A percentile compares a stretch with the other conserved stretches of the same genome.
These are phyloP conservation scores for Caloenas nicobarica DNA, from an alignment of 2,113 vertebrate genomes.

Conservation along the genomic window DNA sequence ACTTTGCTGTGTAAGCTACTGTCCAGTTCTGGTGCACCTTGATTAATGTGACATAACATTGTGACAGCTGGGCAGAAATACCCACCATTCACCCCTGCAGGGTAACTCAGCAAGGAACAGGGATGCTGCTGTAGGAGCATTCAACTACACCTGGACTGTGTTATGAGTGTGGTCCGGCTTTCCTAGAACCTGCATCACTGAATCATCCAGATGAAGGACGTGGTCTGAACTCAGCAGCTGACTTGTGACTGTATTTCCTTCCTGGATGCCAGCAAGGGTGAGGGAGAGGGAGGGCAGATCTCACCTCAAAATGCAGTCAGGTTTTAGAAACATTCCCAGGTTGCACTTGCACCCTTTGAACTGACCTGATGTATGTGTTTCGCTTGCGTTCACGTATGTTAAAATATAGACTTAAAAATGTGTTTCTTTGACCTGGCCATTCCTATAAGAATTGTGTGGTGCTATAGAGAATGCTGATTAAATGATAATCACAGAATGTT, in stretches of 20 bases:
- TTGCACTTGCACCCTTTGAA: background rate
- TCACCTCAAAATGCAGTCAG: background rate
- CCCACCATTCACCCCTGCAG: background rate
- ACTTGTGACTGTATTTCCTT: background rate
- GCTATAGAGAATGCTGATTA: background rate
- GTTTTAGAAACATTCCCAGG: background rate
- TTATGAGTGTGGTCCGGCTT: background rate
- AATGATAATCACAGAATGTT: too few species aligned
- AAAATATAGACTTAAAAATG: background rate
- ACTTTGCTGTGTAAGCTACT: background rate
- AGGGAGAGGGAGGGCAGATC: background rate
- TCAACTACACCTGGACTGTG: background rate
- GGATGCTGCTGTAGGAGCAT: background rate
- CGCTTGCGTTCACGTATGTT: background rate
- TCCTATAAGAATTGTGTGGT: background rate
- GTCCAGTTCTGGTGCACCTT: background rate
- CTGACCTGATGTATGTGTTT: background rate
- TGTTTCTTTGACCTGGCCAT: background rate
- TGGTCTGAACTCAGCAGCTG: background rate
- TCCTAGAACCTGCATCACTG: background rate
- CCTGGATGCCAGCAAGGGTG: background rate
- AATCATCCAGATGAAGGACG: background rate
- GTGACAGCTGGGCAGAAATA: background rate
- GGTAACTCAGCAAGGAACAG: background rate
- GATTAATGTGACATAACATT: background rate